Percentiles rank a stretch among this genome's conserved stretches.
phyloP scores from a whole-genome alignment of 2,797 vertebrate species.

The Pristis pectinata region DNA sequence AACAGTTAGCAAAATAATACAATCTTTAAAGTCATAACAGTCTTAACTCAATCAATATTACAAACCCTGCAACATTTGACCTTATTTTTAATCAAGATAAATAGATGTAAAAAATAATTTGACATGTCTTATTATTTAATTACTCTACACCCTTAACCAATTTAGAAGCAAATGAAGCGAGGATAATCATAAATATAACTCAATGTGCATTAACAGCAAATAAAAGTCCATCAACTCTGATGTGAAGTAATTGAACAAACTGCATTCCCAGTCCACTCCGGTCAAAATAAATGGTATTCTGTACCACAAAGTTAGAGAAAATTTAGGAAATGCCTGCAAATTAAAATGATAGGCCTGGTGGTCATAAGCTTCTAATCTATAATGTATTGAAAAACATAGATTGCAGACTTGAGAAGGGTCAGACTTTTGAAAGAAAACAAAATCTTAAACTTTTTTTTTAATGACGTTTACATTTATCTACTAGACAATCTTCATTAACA shows the following conservation, averaged over 20 bases:
- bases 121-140: background rate
- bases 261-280: background rate
- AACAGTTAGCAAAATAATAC: too few species aligned
- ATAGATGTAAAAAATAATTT: background rate
- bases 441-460: background rate
- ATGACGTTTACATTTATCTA: background rate
- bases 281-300: background rate
- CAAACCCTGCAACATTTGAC: too few species aligned
- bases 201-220: background rate
- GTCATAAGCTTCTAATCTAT: background rate
- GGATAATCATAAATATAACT: background rate
- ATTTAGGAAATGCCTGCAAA: background rate
- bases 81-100: background rate
- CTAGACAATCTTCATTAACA: background rate
- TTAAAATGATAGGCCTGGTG: background rate
- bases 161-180: background rate
- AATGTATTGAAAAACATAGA: background rate
- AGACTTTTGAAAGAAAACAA: background rate
- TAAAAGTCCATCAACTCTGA: background rate
- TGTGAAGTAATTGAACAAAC: background rate
- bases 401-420: background rate
- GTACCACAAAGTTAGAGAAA: background rate
- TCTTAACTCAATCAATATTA: too few species aligned
- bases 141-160: background rate
- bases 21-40: too few species aligned